A percentile compares a stretch with the other conserved stretches of the same genome.
Evolutionary conservation across 2,888 invertebrate genomes (phyloP).

Genomic region (Agelastica alni): DNA sequence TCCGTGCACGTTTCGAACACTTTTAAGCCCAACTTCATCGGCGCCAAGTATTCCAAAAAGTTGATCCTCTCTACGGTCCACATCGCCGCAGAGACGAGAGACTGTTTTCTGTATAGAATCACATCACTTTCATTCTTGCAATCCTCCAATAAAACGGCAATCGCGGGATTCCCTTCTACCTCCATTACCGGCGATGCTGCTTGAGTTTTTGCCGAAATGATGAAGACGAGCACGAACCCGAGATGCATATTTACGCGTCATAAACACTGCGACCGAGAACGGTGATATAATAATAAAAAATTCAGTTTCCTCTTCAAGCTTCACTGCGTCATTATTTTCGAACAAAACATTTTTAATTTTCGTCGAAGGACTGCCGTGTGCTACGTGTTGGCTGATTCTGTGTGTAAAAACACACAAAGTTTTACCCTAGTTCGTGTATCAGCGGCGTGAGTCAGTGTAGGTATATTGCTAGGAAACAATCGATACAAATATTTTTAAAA

Average conservation of each 20-base stretch:
- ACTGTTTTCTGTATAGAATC: conserved; percentile 36
- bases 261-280: conserved; percentile 18
- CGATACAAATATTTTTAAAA: conserved; percentile 46
- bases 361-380: conserved; percentile 23
- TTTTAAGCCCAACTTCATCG: conserved; percentile 44
- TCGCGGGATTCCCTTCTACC: conserved; percentile 44
- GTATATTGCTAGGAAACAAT: conserved; percentile 49
- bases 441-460: conserved; percentile 40
- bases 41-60: conserved; percentile 40
- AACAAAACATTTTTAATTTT: conserved; percentile 30
- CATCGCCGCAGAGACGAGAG: conserved; percentile 46
- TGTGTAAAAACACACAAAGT: conserved; percentile 18
- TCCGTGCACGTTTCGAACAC: conserved; percentile 48
- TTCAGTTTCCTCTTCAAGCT: conserved; percentile 43
- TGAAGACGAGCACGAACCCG: conserved; percentile 16
- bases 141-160: conserved; percentile 46
- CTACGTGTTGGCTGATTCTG: conserved; percentile 13
- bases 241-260: conserved; percentile 25
- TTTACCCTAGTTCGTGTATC: conserved; percentile 31
- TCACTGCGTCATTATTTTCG: conserved; percentile 40
- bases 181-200: conserved; percentile 34
- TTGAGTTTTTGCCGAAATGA: conserved; percentile 12
- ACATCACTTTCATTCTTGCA: conserved; percentile 37
- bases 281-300: conserved; percentile 13
- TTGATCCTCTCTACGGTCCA: conserved; percentile 51